A percentile compares a stretch with the other conserved stretches of the same genome.
These are phyloP conservation scores for Anolis carolinensis DNA, from an alignment of 2,113 vertebrate species.

Conservation along the genomic window DNA sequence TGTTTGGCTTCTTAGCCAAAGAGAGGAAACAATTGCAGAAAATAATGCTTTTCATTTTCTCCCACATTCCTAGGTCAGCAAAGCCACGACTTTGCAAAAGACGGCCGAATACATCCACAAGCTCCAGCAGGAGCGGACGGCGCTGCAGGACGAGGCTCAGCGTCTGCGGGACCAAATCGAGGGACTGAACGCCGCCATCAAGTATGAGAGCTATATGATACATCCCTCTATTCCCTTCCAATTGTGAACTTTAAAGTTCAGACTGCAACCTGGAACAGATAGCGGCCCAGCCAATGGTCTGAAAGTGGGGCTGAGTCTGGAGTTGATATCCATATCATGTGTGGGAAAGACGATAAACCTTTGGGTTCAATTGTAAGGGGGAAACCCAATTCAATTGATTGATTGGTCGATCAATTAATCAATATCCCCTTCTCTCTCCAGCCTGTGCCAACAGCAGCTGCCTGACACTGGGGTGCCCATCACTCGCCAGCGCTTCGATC, in stretches of 20 bases:
- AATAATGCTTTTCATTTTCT: neutral
- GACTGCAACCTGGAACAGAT: too few relatives aligned
- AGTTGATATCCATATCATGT: too few relatives aligned
- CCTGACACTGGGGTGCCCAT: slow-evolving; percentile 94
- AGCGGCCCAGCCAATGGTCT: too few relatives aligned
- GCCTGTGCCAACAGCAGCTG: slow-evolving; percentile 92
- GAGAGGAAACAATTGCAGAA: too few relatives aligned
- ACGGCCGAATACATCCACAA: slow-evolving; percentile 93
- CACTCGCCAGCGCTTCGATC: slow-evolving; percentile 92
- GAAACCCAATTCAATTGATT: too few relatives aligned
- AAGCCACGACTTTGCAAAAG: slow-evolving; percentile 95
- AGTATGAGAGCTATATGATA: slow-evolving; percentile 67
- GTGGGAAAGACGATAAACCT: too few relatives aligned
- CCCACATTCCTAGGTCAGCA: slow-evolving; percentile 85
- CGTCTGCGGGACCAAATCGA: slow-evolving; percentile 88
- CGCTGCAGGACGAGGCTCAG: slow-evolving; percentile 92
- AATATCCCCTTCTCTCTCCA: slow-evolving; percentile 47
- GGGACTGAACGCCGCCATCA: slow-evolving; percentile 90
- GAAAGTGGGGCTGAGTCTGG: too few relatives aligned
- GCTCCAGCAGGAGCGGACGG: slow-evolving; percentile 91
- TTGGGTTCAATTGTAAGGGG: too few relatives aligned
- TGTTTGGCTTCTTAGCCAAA: too few relatives aligned
- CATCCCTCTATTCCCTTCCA: too few relatives aligned
- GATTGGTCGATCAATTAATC: too few relatives aligned
- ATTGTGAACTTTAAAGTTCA: too few relatives aligned